Evolutionary conservation across 2,113 vertebrate genomes (phyloP).

Genomic region (Helogale parvula): DNA sequence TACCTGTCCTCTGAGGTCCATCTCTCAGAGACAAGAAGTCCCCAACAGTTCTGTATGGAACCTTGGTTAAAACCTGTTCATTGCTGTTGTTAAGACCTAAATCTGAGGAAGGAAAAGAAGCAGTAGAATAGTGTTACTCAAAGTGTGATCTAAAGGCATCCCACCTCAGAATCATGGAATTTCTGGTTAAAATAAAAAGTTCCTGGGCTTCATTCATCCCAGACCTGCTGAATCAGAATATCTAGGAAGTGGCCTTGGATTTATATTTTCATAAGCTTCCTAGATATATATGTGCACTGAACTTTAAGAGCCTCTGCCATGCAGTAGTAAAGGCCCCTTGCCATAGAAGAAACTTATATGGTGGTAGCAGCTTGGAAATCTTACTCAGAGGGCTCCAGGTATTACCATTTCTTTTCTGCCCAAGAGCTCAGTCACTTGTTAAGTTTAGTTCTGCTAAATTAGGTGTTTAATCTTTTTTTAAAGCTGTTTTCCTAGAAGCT

Average conservation of each 20-base stretch:
- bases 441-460: background rate
- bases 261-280: constrained; percentile 8
- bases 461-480: background rate
- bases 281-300: background rate
- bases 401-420: background rate
- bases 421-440: background rate
- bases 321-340: background rate
- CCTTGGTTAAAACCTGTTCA: background rate
- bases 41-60: background rate
- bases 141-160: background rate
- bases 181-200: constrained; percentile 28
- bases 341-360: background rate
- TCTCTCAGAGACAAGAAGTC: background rate
- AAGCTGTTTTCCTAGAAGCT: background rate
- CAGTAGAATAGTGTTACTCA: background rate
- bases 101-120: background rate
- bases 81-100: background rate
- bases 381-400: background rate
- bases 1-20: background rate
- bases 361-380: background rate
- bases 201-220: background rate
- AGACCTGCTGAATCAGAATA: background rate
- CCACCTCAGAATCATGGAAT: background rate
- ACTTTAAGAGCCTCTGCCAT: background rate
- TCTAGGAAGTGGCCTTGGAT: background rate